Evolutionary conservation across 2,888 invertebrate genomes (phyloP), one percentile per base, ranked within the genome.

Genomic region (Rhagium mordax): DNA sequence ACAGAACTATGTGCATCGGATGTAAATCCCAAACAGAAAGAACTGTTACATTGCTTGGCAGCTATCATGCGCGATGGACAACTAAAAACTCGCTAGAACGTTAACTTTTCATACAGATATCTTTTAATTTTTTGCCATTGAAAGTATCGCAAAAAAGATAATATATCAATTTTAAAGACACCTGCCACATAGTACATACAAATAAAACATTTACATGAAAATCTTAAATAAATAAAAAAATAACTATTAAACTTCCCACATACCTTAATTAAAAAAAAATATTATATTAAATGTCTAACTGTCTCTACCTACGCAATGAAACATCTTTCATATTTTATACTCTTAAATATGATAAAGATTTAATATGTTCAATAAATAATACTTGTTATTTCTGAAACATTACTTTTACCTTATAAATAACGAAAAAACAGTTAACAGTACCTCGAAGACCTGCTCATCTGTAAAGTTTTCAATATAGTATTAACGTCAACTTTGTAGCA

Each of bases 381-480:
- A 33, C 49, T 64, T 18, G 64, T 47, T 61, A 61, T 61, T 41
- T 20, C 24, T 47, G 29, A 15, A 47, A 48, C 61, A 61, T 8
- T 21, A 64, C 49, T 64, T 64, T 64, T 61, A 61, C 33, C n/a
- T 18, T 61, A 61, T 61, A 61, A 61, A 61, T 61, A 27, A 51
- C 13, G n/a, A 48, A 62, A 64, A 49, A 64, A 64, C 64, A 16
- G 64, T 64, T 64, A 64, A 51, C 64, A 61, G 60, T 61, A 33
- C 60, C 20, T 18, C 41, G 33, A 47, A 16, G 61, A 20, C 48
- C 48, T 47, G 61, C 20, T 62, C 47, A 47, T 48, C 48, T 62
- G 21, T 62, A 62, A 61, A 48, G 47, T 47, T 47, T 62, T 62
- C 61, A 47, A 48, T 48, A n/a, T 47, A 47, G 48, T 59, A 59